phyloP scores from a whole-genome alignment of 2,113 vertebrate species.

The Cyprinodon variegatus region DNA sequence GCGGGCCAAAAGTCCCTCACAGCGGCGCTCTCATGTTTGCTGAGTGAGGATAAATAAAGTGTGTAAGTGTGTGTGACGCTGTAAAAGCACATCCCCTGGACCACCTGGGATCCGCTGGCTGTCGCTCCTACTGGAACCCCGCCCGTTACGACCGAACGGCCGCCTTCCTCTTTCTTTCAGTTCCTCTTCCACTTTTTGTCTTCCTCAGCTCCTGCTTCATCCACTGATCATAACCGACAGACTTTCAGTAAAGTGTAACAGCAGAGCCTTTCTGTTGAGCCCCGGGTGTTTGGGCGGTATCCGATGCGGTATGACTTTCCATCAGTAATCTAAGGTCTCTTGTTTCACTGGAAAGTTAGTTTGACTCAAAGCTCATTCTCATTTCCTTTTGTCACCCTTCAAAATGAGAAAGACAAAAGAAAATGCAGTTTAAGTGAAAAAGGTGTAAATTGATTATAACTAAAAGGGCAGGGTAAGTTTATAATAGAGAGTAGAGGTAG shows the following conservation, averaged over 20 bases:
- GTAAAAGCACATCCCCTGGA: conserved; percentile 25
- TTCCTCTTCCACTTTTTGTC: conserved; percentile 56
- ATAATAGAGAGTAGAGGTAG: too few relatives aligned
- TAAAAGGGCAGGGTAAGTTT: too few relatives aligned
- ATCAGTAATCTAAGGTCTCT: neutral
- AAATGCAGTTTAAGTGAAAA: too few relatives aligned
- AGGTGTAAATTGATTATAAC: too few relatives aligned
- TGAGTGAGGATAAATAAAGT: conserved; percentile 34
- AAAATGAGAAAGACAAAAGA: too few relatives aligned
- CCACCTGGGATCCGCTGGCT: conserved; percentile 60
- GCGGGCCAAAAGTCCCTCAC: conserved; percentile 53
- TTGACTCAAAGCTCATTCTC: too few relatives aligned
- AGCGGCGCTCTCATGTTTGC: conserved; percentile 42
- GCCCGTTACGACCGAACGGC: conserved; percentile 33
- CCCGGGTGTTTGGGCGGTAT: neutral
- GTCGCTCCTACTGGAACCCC: conserved; percentile 39
- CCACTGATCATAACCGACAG: conserved; percentile 10
- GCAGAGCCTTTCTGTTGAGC: too few relatives aligned
- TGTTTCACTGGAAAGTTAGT: too few relatives aligned
- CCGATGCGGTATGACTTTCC: neutral
- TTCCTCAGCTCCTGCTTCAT: conserved; percentile 7
- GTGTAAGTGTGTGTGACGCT: conserved; percentile 35
- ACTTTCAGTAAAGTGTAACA: neutral
- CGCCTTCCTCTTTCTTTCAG: conserved; percentile 47
- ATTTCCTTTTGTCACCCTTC: too few relatives aligned